Evolutionary conservation across 2,888 invertebrate genomes (phyloP).

Genomic region (Phragmatobia fuliginosa): DNA sequence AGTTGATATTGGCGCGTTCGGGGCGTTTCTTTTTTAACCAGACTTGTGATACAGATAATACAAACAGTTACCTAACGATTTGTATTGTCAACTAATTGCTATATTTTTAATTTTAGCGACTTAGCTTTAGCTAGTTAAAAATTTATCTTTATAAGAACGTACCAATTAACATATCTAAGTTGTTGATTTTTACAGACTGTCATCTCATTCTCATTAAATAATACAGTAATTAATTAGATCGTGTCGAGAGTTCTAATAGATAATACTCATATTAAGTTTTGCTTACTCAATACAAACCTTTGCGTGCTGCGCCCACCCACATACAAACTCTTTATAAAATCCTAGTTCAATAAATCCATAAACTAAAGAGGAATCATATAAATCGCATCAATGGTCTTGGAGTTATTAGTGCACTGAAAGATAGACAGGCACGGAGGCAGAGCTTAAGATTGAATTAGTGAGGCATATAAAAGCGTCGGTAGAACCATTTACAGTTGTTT

Average conservation of each 20-base stretch:
- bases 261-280: background rate
- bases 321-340: background rate
- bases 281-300: background rate
- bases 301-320: background rate
- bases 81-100: background rate
- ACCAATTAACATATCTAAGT: no score
- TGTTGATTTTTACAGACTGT: no score
- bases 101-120: background rate
- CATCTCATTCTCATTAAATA: background rate
- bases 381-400: background rate
- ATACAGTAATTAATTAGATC: background rate
- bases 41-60: background rate
- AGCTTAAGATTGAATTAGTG: slow-evolving; percentile 1
- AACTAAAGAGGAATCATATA: background rate
- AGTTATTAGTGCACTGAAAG: background rate
- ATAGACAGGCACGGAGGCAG: background rate
- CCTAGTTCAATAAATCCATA: background rate
- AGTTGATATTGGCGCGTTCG: slow-evolving; percentile 52
- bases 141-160: no score
- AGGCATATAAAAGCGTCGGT: background rate
- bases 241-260: background rate
- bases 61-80: background rate
- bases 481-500: slow-evolving; percentile 18
- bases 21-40: background rate
- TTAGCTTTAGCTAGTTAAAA: background rate